These are phyloP conservation scores for Leptinotarsa peninsularis DNA, from an alignment of 2,888 invertebrate genomes.

Conservation along the genomic window DNA sequence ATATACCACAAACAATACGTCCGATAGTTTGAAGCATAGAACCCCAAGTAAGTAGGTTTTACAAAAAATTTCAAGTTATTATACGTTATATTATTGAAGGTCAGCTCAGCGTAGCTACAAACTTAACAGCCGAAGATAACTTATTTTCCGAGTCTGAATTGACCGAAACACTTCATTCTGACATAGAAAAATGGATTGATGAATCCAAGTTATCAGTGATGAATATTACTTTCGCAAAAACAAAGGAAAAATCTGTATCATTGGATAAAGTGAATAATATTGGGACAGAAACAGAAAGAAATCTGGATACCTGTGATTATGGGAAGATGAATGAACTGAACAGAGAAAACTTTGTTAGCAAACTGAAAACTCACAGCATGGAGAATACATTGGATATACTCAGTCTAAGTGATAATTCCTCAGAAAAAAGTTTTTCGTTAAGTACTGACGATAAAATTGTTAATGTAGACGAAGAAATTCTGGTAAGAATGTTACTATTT, in stretches of 20 bases:
- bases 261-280: constrained; percentile 43
- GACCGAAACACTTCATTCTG: constrained; percentile 60
- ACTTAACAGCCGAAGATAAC: constrained; percentile 61
- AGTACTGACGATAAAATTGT: constrained; percentile 37
- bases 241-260: constrained; percentile 50
- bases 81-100: constrained; percentile 57
- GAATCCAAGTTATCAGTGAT: constrained; percentile 62
- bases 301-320: constrained; percentile 31
- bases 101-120: constrained; percentile 65
- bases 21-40: constrained; percentile 40
- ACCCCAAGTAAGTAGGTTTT: constrained; percentile 69
- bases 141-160: constrained; percentile 61
- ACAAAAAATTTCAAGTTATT: constrained; percentile 15
- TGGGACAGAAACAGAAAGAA: constrained; percentile 23
- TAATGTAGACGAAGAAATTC: constrained; percentile 37
- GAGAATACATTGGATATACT: constrained; percentile 57
- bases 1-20: constrained; percentile 51
- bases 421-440: constrained; percentile 59
- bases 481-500: constrained; percentile 33
- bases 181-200: constrained; percentile 65
- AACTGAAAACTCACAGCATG: constrained; percentile 54
- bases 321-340: constrained; percentile 36
- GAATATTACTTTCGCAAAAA: constrained; percentile 49
- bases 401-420: constrained; percentile 60
- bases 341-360: constrained; percentile 45